phyloP scores from a whole-genome alignment of 2,888 invertebrate genomes.

The Lasius fuliginosus region DNA sequence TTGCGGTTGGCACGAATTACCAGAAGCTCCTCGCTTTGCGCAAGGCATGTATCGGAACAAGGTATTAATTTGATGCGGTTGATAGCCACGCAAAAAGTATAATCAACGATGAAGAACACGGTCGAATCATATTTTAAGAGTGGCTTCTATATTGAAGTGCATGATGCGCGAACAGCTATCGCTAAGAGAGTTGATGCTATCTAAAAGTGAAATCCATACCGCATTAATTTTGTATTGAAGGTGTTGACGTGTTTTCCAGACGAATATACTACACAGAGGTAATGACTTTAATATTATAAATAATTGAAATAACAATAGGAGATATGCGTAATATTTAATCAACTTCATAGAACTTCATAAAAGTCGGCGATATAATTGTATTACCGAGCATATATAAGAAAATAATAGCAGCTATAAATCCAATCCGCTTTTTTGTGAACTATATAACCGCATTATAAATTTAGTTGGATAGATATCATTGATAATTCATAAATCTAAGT shows the following conservation, averaged over 20 bases:
- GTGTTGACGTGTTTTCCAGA: conserved; percentile 7
- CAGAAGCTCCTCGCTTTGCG: conserved; percentile 38
- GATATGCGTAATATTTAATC: conserved; percentile 27
- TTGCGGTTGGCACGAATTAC: conserved; percentile 49
- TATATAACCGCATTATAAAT: conserved; percentile 30
- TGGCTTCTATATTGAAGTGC: conserved; percentile 34
- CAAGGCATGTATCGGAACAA: conserved; percentile 42
- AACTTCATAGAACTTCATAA: conserved; percentile 25
- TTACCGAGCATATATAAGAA: conserved; percentile 24
- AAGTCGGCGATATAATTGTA: conserved; percentile 31
- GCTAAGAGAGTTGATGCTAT: conserved; percentile 31
- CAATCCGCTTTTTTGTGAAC: background rate
- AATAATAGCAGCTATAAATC: conserved; percentile 35
- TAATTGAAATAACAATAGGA: conserved; percentile 32
- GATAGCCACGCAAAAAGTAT: conserved; percentile 43
- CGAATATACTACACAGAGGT: background rate
- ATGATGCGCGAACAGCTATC: conserved; percentile 33
- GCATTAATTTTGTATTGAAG: conserved; percentile 34
- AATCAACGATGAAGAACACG: conserved; percentile 42
- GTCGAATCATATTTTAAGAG: conserved; percentile 25
- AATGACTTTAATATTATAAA: conserved; percentile 26
- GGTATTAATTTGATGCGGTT: conserved; percentile 53
- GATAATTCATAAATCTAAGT: conserved; percentile 2
- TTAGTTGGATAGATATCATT: conserved; percentile 15
- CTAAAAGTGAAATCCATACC: conserved; percentile 27